Conservation (phyloP, 2,888 invertebrate species). For the Nemapogon koenigi region DNA sequence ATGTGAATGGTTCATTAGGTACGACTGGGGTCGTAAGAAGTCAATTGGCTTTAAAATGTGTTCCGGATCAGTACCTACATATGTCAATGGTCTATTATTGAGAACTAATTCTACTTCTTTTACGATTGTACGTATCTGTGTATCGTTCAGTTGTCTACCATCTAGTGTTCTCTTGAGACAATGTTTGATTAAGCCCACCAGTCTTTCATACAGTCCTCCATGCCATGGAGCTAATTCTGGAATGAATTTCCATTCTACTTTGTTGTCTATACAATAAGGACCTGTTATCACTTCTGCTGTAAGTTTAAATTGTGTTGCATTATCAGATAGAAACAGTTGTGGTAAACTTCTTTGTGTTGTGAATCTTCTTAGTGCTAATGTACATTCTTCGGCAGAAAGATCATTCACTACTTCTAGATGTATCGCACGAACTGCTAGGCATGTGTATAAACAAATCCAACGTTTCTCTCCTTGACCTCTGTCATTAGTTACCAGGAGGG, state of each 20-base stretch:
- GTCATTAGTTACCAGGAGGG: constrained; percentile 9
- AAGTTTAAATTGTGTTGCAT: constrained; percentile 18
- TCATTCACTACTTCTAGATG: constrained; percentile 20
- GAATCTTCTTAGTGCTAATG: constrained; percentile 14
- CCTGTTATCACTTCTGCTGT: constrained; percentile 13
- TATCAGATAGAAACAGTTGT: constrained; percentile 15
- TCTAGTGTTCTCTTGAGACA: constrained; percentile 13
- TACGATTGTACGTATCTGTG: constrained; percentile 8
- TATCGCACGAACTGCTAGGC: constrained; percentile 18
- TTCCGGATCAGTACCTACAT: constrained; percentile 9
- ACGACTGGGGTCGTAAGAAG: background rate
- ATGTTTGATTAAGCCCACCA: constrained; percentile 14
- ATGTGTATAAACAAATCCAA: constrained; percentile 17
- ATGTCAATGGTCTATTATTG: constrained; percentile 11
- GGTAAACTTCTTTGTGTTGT: constrained; percentile 12
- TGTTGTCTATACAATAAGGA: constrained; percentile 7
- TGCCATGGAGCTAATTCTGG: constrained; percentile 16
- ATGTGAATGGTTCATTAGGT: background rate
- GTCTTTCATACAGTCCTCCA: constrained; percentile 16
- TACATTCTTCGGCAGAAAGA: constrained; percentile 18
- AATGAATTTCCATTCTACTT: constrained; percentile 14
- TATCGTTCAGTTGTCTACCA: constrained; percentile 7
- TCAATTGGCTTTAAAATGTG: constrained; percentile 7
- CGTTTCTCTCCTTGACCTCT: constrained; percentile 12
- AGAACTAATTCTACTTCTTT: constrained; percentile 13